Conservation (phyloP, 2,888 invertebrate genomes). For the Drosophila nr. medialis region DNA sequence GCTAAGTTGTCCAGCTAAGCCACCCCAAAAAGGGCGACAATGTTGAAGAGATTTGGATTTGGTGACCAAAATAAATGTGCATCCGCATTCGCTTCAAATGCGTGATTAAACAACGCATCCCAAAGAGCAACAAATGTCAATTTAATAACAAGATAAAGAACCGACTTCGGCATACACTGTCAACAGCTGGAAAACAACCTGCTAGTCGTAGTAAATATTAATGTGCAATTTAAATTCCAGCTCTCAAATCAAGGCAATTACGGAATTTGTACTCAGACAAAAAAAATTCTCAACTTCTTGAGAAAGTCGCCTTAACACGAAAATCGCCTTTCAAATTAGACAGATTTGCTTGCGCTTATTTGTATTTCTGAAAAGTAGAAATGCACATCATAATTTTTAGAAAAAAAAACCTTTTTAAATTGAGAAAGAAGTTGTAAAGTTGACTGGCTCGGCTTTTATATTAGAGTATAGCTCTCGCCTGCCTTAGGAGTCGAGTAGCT, state of each 20-base stretch:
- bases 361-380: too few relatives aligned
- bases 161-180: not conserved
- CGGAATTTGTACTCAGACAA: too few relatives aligned
- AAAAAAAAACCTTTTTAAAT: not conserved
- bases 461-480: not conserved
- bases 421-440: too few relatives aligned
- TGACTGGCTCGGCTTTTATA: not conserved
- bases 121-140: not conserved
- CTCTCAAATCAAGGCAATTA: too few relatives aligned
- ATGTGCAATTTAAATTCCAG: not conserved
- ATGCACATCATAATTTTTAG: too few relatives aligned
- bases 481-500: too few relatives aligned
- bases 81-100: constrained; percentile 7
- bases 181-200: not conserved
- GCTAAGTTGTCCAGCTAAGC: constrained; percentile 22
- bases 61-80: constrained; percentile 20
- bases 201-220: not conserved
- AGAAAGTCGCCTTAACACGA: not conserved
- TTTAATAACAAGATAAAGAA: not conserved
- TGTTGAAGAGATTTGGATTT: constrained; percentile 3
- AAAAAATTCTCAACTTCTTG: not conserved
- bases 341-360: not conserved
- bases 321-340: not conserved
- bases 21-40: constrained; percentile 2
- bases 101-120: constrained; percentile 19